A percentile compares a stretch with the other conserved stretches of the same genome.
phyloP scores from a whole-genome alignment of 2,113 vertebrate species.

The Alethe castanea region DNA sequence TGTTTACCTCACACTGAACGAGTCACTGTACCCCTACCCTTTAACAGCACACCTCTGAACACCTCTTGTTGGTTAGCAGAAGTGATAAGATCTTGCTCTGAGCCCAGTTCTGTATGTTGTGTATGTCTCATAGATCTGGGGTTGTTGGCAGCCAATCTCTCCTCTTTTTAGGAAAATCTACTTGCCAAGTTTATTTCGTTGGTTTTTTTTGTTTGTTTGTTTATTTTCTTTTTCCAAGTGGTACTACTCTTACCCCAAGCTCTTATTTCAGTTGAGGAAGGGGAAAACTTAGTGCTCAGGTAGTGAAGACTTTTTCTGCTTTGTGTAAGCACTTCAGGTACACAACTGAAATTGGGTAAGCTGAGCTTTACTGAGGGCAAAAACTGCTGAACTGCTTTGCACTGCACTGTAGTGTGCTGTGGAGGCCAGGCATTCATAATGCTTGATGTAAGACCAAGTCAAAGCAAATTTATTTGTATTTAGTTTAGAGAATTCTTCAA shows the following conservation, averaged over 20 bases:
- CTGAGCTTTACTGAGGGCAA: neutral
- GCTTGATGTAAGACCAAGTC: neutral
- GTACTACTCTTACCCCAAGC: no score
- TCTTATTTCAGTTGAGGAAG: no score
- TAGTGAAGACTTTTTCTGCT: neutral
- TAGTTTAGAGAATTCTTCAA: neutral
- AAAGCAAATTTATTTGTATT: neutral
- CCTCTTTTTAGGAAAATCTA: neutral
- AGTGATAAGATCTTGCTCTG: neutral
- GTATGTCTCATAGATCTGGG: neutral
- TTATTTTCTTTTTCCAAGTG: no score
- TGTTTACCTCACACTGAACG: neutral
- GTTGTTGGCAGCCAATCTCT: neutral
- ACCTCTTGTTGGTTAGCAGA: neutral
- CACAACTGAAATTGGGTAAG: neutral
- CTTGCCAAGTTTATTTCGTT: neutral
- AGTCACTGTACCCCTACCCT: neutral
- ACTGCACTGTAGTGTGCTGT: neutral
- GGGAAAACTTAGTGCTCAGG: neutral
- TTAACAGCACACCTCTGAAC: neutral
- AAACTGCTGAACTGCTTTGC: neutral
- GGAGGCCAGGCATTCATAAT: neutral
- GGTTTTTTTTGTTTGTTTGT: neutral
- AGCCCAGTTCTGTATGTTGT: neutral
- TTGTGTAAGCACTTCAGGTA: neutral